Evolutionary conservation across 2,797 vertebrate species (phyloP), one percentile per base, ranked within the genome.

Genomic region (Hydrocynus forskahlii): DNA sequence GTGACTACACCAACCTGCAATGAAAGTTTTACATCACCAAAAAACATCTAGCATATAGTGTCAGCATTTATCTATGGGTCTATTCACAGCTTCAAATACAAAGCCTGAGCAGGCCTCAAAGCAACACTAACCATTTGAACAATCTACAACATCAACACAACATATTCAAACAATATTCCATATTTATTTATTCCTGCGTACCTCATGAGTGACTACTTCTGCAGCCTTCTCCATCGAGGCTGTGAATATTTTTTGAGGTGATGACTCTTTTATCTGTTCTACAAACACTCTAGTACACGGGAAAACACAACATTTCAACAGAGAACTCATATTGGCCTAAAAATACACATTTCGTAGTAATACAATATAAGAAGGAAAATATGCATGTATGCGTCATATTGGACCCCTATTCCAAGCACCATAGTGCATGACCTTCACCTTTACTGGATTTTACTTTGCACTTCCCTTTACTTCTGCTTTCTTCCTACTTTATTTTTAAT

Each of bases 1-100:
- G 84, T 70, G 1, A 82, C 85, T 0, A 88, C 81, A 12, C 74
- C 60, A 12, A 81, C 84, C 91, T 92, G 78, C 14, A 75, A 68
- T 6, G 79, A 38, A 72, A 82, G n/a, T 35, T 17, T 9, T 14
- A 19, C 7, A 76, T 71, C 14, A 81, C 35, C 29, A 72, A 40
- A 50, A 1, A 14, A 12, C 45, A 3, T 43, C 19, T 7, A 14
- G 3, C 0, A 43, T n/a, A 12, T 5, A n/a, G 16, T 2, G 9
- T 43, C 17, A 57, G 7, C 7, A 57, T n/a, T 21, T 55, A 7
- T 17, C 17, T 55, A 2, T 17, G 19, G 3, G 16, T 16, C 7
- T 54, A 54, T 16, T 45, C 43, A 45, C 8, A 45, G 43, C 52
- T 54, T 19, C 52, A 17, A 17, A 54, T 19, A 54, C 52, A 0